These are phyloP conservation scores for Drosophila malerkotliana DNA, from an alignment of 1,140 invertebrate genomes.

Conservation along the genomic window DNA sequence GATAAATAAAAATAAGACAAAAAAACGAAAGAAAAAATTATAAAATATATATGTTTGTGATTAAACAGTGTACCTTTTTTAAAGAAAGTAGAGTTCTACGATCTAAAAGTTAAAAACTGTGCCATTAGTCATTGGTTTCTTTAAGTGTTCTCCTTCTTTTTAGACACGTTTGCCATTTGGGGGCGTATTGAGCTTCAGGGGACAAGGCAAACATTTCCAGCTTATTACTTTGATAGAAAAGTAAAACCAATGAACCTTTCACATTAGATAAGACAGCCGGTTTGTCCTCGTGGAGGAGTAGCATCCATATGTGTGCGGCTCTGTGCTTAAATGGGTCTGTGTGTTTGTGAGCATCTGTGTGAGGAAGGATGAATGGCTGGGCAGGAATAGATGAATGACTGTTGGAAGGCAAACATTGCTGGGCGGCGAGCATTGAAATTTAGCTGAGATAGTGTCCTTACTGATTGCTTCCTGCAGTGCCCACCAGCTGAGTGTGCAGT, in stretches of 20 bases:
- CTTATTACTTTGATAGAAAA: conserved; percentile 83
- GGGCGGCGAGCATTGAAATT: conserved; percentile 69
- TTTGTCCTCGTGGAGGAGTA: conserved; percentile 43
- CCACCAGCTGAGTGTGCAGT: conserved; percentile 14
- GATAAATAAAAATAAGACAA: neutral
- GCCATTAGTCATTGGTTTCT: neutral
- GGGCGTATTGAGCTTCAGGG: conserved; percentile 25
- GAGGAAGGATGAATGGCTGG: conserved; percentile 66
- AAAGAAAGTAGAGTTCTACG: too few relatives aligned
- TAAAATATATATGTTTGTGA: neutral
- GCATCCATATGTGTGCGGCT: conserved; percentile 18
- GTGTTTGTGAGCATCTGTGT: conserved; percentile 40
- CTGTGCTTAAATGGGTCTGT: conserved; percentile 19
- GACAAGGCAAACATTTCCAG: conserved; percentile 71
- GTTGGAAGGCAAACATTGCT: conserved; percentile 49
- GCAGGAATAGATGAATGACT: conserved; percentile 58
- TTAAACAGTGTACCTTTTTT: too few relatives aligned
- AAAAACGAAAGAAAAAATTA: too few relatives aligned
- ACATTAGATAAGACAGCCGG: conserved; percentile 77
- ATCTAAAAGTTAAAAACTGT: too few relatives aligned
- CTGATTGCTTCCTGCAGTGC: conserved; percentile 78
- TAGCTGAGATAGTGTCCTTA: conserved; percentile 80
- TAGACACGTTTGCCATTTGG: conserved; percentile 53
- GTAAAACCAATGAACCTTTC: conserved; percentile 83
- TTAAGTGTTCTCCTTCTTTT: conserved; percentile 5